Base-by-base conservation (phyloP, 2,888 invertebrate species). In the Agrilus mali region DNA sequence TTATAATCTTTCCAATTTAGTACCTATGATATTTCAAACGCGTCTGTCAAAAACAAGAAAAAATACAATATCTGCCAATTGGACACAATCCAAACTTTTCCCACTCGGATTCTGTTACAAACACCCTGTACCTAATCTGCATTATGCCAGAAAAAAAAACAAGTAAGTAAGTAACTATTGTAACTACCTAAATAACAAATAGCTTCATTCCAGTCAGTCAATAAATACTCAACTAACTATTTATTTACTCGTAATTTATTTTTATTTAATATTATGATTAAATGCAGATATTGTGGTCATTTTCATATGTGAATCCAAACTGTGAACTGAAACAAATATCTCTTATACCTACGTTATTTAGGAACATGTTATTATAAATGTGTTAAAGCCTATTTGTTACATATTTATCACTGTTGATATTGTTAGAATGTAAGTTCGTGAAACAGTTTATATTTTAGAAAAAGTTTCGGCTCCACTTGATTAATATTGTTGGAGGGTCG, bases 341-440 rank as follows among this genome's bases (percentile, higher is more conserved):
- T 48, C 46, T 46, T 44, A 48, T 43, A 41, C 38, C 45, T 49
- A 41, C 38, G 46, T 49, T 49, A 47, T 49, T 49, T 51, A 49
- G 49, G 48, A 42, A 51, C 50, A 50, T 47, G 45, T 49, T 50
- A 52, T 53, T 53, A 52, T 52, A 54, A 27, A 58, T 59, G 58
- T 53, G 61, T 63, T 63, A 62, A 56, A 57, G 60, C 60, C 59
- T 60, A 59, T 63, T 59, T 63, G 63, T 63, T 64, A 63, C 55
- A 63, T 59, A 52, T 63, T 63, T 63, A 64, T 63, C 58, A 58
- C 58, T 64, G 64, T 64, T 64, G 58, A 56, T 56, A 58, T 60
- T 60, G 58, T 60, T 63, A 54, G 58, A 58, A 57, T 58, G 58
- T 57, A 27, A 27, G 27, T 10, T 27, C 27, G 27, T 27, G 10